Evolutionary conservation across 2,113 vertebrate genomes (phyloP), one percentile per base, ranked within the genome.

Genomic region (Proteles cristata): DNA sequence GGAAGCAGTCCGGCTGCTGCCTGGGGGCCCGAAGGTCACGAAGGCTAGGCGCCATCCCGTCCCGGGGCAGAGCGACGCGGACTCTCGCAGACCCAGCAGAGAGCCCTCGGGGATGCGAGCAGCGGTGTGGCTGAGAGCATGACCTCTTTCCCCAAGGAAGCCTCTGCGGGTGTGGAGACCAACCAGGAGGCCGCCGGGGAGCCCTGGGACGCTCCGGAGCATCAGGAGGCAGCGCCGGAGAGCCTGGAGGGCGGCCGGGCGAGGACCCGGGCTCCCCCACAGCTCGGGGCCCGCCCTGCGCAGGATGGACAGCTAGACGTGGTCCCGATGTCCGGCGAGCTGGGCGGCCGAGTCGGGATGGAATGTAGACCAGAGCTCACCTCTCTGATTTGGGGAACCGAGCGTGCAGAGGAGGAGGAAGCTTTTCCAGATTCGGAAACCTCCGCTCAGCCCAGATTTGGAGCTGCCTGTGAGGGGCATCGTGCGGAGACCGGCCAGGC

Each of bases 1-100:
- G 98, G 98, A 97, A 98, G 85, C 82, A 86, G 87, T 45, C 95
- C 63, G 23, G 12, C 55, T 39, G 12, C 19, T 73, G 68, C 82
- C 23, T 19, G 88, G 33, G 77, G 35, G 1, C 85, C 77, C 3
- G 25, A 92, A 65, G 88, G 83, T 74, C 94, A 86, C 87, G 97
- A 98, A 58, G 97, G 96, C 80, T 83, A 94, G 82, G 96, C 91
- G 39, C 33, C 35, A 0, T 7, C 39, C 45, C n/a, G 1, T 11
- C 43, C 39, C 4, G 79, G 96, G 83, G 50, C 77, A 14, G 88
- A 93, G 7, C 85, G 55, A 73, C 28, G 0, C 4, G 21, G 28
- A 7, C n/a, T 39, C 39, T 39, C 9, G 19, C 74, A 68, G 73
- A 26, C 33, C 26, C 97, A 76, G 25, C 77, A 48, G 58, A 77